These are phyloP conservation scores for Conistra vaccinii DNA, from an alignment of 2,888 invertebrate genomes.

Conservation along the genomic window DNA sequence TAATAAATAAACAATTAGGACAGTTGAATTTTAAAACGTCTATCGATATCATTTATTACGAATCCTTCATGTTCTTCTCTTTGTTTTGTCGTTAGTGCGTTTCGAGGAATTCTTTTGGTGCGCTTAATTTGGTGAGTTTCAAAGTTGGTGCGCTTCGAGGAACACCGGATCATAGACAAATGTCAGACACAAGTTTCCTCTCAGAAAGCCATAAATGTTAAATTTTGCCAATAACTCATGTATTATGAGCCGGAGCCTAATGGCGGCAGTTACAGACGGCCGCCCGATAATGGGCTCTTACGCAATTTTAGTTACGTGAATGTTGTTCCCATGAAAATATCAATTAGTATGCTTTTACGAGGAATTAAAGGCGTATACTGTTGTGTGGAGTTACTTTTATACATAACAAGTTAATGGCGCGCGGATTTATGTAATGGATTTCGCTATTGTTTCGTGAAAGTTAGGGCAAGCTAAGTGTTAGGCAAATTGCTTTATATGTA, in stretches of 20 bases:
- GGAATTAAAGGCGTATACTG: conserved; percentile 25
- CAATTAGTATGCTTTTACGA: conserved; percentile 56
- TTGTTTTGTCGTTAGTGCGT: too few relatives aligned
- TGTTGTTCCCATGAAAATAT: conserved; percentile 60
- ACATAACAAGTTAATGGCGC: conserved; percentile 14
- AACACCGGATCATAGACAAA: conserved; percentile 52
- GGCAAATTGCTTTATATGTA: conserved; percentile 14
- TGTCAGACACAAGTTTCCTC: conserved; percentile 39
- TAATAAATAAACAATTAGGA: too few relatives aligned
- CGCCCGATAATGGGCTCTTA: conserved; percentile 35
- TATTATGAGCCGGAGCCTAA: conserved; percentile 47
- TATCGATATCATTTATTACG: too few relatives aligned
- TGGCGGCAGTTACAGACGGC: conserved; percentile 39
- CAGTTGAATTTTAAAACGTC: too few relatives aligned
- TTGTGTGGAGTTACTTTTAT: conserved; percentile 25
- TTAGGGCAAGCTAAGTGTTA: conserved; percentile 29
- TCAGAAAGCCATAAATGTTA: conserved; percentile 53
- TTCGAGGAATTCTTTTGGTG: too few relatives aligned
- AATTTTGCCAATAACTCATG: conserved; percentile 55
- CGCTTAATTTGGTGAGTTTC: too few relatives aligned
- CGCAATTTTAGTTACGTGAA: conserved; percentile 41
- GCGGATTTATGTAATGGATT: conserved; percentile 37
- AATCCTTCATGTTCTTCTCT: too few relatives aligned
- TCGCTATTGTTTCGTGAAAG: conserved; percentile 19
- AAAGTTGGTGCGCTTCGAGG: too few relatives aligned